These are phyloP conservation scores for Peromyscus eremicus DNA, from an alignment of 2,797 vertebrate species.

Conservation along the genomic window DNA sequence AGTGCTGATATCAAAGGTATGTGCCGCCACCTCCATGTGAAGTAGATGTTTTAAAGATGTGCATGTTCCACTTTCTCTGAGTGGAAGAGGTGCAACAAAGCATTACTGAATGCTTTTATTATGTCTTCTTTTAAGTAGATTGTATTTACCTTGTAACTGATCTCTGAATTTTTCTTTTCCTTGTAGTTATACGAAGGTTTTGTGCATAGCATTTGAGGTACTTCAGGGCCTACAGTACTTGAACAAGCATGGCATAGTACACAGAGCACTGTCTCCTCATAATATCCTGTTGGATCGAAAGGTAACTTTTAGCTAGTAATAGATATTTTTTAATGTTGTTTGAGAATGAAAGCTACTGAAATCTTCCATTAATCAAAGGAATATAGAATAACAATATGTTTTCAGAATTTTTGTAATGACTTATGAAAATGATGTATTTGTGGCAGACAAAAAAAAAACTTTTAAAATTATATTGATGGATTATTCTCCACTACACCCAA, in stretches of 20 bases:
- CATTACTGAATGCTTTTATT: slow-evolving; percentile 21
- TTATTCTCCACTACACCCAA: not conserved
- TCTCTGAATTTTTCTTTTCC: slow-evolving; percentile 40
- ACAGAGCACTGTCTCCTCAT: slow-evolving; percentile 94
- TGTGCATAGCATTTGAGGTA: slow-evolving; percentile 94
- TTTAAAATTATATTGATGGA: not conserved
- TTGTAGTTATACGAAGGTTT: slow-evolving; percentile 87
- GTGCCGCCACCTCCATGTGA: not conserved
- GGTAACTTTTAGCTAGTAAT: slow-evolving; percentile 87
- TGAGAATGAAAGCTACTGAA: slow-evolving; percentile 49
- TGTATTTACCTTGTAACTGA: slow-evolving; percentile 51
- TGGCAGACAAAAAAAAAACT: not conserved
- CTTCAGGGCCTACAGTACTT: slow-evolving; percentile 96
- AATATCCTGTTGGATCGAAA: slow-evolving; percentile 96
- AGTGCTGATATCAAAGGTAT: not conserved
- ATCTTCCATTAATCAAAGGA: not conserved
- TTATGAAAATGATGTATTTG: not conserved
- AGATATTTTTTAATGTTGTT: slow-evolving; percentile 49
- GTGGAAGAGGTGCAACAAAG: not conserved
- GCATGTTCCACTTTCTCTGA: slow-evolving; percentile 2
- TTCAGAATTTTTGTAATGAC: not conserved
- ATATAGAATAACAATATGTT: not conserved
- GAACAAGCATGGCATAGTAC: slow-evolving; percentile 96
- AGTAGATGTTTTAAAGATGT: slow-evolving; percentile 25
- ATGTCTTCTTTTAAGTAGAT: slow-evolving; percentile 17